Base-by-base conservation (phyloP, 2,888 invertebrate species). In the Sipha maydis region DNA sequence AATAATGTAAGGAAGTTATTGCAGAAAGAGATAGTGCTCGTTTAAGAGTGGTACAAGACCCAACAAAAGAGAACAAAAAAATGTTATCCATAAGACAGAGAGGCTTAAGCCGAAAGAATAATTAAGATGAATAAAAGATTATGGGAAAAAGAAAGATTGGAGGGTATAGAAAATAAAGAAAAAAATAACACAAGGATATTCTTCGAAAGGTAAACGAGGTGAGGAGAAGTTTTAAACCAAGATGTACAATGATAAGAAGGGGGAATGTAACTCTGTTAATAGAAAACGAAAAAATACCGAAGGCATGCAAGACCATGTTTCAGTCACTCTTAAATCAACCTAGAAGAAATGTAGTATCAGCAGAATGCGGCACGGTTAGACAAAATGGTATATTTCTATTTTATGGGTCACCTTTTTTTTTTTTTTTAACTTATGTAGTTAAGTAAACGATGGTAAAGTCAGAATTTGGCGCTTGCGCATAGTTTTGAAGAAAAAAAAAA, bases 181-280 rank as follows among this genome's bases (percentile, higher is more conserved):
- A 75, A 69, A 69, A 75, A 75, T 9, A 75, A 28, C n/a, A 75
- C 31, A 31, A 17, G 31, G 31, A 31, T n/a, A 75, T 75, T 28
- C 31, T 75, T 31, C 31, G n/a, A 56, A 80, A 80, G 25, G 67
- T 9, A 61, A 80, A 80, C 31, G 67, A 31, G 61, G 54, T n/a
- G 34, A 75, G 34, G 61, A 56, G 79, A 79, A 61, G 79, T 79
- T 79, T 79, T 79, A 34, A 79, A 79, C 34, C 80, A 3, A 67
- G 80, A 80, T 11, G 48, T 71, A 71, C 71, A 48, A 31, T 83
- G 69, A 83, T 48, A 71, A 83, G 83, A 83, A 83, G 69, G 82
- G 69, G 69, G 69, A 69, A 82, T 82, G 69, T 69, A 19, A 82
- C 48, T 41, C 19, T 82, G 41, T 71, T 71, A 71, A 83, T 14